Conservation (phyloP, 2,797 vertebrate genomes). For the Myotis daubentonii region DNA sequence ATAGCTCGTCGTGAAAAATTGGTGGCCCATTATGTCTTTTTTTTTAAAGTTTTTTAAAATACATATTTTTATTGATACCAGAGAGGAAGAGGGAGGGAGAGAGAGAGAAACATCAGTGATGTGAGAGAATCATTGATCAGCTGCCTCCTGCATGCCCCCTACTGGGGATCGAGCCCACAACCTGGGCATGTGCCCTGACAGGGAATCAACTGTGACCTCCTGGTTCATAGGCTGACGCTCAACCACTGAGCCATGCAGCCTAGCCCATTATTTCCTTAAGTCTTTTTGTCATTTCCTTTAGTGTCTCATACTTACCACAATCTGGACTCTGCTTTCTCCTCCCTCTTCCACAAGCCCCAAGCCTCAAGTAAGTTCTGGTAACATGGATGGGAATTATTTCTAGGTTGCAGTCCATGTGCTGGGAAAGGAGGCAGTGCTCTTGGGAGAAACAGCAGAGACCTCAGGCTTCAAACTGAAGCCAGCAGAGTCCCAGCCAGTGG, state of each 20-base stretch:
- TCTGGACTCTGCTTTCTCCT: neutral
- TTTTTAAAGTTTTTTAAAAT: too few relatives aligned
- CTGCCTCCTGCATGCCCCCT: too few relatives aligned
- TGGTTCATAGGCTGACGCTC: too few relatives aligned
- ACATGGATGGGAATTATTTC: slow-evolving; percentile 57
- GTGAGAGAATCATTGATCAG: too few relatives aligned
- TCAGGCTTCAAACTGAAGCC: slow-evolving; percentile 30
- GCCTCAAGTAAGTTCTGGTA: slow-evolving; percentile 31
- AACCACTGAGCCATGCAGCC: too few relatives aligned
- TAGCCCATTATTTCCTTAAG: neutral
- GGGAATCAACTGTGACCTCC: too few relatives aligned
- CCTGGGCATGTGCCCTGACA: too few relatives aligned
- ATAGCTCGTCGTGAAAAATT: neutral
- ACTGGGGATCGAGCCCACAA: too few relatives aligned
- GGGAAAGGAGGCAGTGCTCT: slow-evolving; percentile 36
- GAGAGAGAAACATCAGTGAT: too few relatives aligned
- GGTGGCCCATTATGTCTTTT: neutral
- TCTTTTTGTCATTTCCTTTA: neutral
- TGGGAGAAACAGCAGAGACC: slow-evolving; percentile 48
- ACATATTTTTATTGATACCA: too few relatives aligned
- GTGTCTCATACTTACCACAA: neutral
- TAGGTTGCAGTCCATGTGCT: slow-evolving; percentile 54
- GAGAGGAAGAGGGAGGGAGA: too few relatives aligned
- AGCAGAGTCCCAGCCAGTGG: neutral
- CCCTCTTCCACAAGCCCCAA: neutral